These are phyloP conservation scores for Mylabris sibirica DNA, from an alignment of 2,888 invertebrate genomes.

Conservation along the genomic window DNA sequence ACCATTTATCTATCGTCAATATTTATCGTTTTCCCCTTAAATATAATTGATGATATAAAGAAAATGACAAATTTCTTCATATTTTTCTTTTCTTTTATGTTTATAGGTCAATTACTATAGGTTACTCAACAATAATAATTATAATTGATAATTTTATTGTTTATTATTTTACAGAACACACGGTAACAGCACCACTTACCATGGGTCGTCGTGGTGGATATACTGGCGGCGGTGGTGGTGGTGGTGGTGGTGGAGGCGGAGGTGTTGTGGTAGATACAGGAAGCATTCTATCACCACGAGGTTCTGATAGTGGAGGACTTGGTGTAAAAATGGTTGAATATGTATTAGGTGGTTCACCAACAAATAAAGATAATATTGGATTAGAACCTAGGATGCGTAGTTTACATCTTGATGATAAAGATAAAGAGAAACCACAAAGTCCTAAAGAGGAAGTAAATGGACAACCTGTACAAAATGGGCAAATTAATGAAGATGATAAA, in stretches of 20 bases:
- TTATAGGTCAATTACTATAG: background rate
- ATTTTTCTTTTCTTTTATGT: background rate
- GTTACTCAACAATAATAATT: background rate
- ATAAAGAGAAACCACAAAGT: slow-evolving; percentile 67
- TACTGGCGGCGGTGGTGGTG: slow-evolving; percentile 62
- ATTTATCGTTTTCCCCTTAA: background rate
- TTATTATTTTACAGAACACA: slow-evolving; percentile 65
- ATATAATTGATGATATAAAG: background rate
- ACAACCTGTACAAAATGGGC: slow-evolving; percentile 63
- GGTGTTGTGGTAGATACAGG: slow-evolving; percentile 62
- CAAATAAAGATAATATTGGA: slow-evolving; percentile 71
- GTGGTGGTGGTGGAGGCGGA: slow-evolving; percentile 20
- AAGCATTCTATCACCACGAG: slow-evolving; percentile 76
- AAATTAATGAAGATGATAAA: slow-evolving; percentile 74
- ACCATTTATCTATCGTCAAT: background rate
- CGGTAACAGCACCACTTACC: slow-evolving; percentile 74
- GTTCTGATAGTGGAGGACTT: slow-evolving; percentile 85
- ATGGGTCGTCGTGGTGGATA: slow-evolving; percentile 77
- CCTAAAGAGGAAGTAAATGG: slow-evolving; percentile 64
- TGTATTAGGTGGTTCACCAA: slow-evolving; percentile 92
- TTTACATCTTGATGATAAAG: slow-evolving; percentile 68
- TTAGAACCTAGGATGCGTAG: slow-evolving; percentile 73
- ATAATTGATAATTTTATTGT: slow-evolving; percentile 3
- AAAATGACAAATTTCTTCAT: slow-evolving; percentile 6
- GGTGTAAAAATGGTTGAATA: slow-evolving; percentile 99